phyloP scores from a whole-genome alignment of 2,113 vertebrate species.

The Alexandromys fortis region DNA sequence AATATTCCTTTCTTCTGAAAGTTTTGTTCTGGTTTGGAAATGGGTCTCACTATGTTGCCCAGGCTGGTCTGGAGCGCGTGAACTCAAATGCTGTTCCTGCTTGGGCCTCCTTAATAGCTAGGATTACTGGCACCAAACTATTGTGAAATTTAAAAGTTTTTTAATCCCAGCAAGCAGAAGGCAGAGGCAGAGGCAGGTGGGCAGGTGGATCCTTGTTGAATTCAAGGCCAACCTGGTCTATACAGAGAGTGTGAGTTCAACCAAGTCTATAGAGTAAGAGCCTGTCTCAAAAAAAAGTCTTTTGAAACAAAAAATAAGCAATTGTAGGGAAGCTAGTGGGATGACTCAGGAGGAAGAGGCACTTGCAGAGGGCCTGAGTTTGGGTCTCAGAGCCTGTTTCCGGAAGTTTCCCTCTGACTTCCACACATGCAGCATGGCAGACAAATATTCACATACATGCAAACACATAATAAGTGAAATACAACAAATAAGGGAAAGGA shows the following conservation, averaged over 20 bases:
- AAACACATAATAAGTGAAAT: neutral
- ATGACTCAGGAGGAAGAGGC: neutral
- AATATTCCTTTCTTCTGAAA: neutral
- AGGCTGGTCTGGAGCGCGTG: neutral
- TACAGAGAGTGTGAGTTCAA: neutral
- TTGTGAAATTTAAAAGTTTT: neutral
- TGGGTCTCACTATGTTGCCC: neutral
- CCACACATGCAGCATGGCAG: neutral
- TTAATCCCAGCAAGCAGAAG: neutral
- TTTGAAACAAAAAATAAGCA: neutral
- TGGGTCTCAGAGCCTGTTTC: neutral
- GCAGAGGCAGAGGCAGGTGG: neutral
- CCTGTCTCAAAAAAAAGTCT: neutral
- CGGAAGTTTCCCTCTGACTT: neutral
- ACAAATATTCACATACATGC: neutral
- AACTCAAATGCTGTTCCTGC: neutral
- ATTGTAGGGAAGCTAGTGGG: neutral
- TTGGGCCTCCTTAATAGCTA: neutral
- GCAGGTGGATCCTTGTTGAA: neutral
- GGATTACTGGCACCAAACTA: neutral
- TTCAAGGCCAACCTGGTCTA: neutral
- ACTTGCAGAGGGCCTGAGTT: neutral
- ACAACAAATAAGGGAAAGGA: neutral
- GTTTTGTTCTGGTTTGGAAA: neutral
- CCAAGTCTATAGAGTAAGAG: neutral